These are phyloP conservation scores for Spea hammondii DNA, from an alignment of 2,797 vertebrate species.

Conservation along the genomic window DNA sequence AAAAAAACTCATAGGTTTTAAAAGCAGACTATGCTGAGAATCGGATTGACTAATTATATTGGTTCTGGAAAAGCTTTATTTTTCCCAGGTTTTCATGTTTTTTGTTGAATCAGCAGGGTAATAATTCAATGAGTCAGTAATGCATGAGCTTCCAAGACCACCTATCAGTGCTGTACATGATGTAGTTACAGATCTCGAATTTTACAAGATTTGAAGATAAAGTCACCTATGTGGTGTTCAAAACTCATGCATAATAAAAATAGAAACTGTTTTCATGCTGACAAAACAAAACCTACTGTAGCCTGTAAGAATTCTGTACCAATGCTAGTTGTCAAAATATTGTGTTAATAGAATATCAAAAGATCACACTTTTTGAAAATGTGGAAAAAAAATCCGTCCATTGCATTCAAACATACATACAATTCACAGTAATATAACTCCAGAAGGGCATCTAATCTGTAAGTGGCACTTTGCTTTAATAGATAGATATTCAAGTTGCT, in stretches of 20 bases:
- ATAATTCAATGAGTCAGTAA: slow-evolving; percentile 33
- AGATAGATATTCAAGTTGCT: too few species aligned
- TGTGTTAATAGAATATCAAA: not conserved
- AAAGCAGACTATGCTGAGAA: slow-evolving; percentile 12
- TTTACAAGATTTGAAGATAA: slow-evolving; percentile 16
- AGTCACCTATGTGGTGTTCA: slow-evolving; percentile 9
- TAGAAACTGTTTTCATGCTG: slow-evolving; percentile 12
- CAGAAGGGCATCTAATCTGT: too few species aligned
- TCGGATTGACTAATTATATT: slow-evolving; percentile 2
- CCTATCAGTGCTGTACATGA: slow-evolving; percentile 24
- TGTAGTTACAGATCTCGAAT: slow-evolving; percentile 9
- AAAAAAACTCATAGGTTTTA: not conserved
- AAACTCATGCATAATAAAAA: slow-evolving; percentile 34
- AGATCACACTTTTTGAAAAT: not conserved
- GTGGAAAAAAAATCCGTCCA: too few species aligned
- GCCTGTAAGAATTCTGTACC: not conserved
- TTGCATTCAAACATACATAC: too few species aligned
- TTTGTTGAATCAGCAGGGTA: slow-evolving; percentile 19
- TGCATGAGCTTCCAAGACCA: slow-evolving; percentile 23
- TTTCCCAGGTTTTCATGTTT: slow-evolving; percentile 13
- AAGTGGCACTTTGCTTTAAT: too few species aligned
- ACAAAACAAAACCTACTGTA: slow-evolving; percentile 16
- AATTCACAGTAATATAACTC: too few species aligned
- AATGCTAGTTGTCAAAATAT: slow-evolving; percentile 4
- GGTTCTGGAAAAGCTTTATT: slow-evolving; percentile 14